Evolutionary conservation across 1,140 invertebrate genomes (phyloP), one percentile per base, ranked within the genome.

Genomic region (Scaptodrosophila lebanonensis): DNA sequence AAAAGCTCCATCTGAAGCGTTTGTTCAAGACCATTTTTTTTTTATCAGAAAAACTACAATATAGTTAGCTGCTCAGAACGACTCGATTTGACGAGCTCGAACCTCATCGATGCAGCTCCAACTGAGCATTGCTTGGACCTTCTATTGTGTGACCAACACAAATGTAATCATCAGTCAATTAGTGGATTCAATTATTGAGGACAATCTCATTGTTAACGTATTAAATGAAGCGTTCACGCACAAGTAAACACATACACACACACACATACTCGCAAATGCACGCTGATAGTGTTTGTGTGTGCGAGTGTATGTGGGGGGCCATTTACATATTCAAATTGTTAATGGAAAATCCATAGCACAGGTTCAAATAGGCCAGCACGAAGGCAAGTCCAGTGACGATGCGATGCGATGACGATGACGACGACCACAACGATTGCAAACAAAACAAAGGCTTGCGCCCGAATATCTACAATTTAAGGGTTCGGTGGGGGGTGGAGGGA

Each of bases 291-390:
- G n/a, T n/a, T n/a, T n/a, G n/a, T n/a, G n/a, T n/a, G n/a, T n/a
- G n/a, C n/a, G n/a, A n/a, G n/a, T n/a, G n/a, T n/a, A n/a, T n/a
- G n/a, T n/a, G n/a, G n/a, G n/a, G n/a, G n/a, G 15, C 38, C 58
- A 82, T 82, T 82, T 83, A 75, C 75, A 82, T 82, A 82, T 82
- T 82, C 75, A 82, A 82, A 82, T 83, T 73, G 75, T 82, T 82
- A 82, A 82, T 82, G 75, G 75, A 82, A 79, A 79, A 79, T 75
- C 75, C 75, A 79, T 79, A 75, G 62, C 68, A 49, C 61, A 67
- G 48, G 56, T 54, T 61, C 51, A 38, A 16, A 38, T 3, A 38
- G 65, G 35, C 42, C 32, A 33, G 48, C 56, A 67, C 48, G 61
- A 38, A 9, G 12, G 12, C 32, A 33, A 33, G 22, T 25, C n/a